Percentiles rank a stretch among this genome's conserved stretches.
phyloP scores from a whole-genome alignment of 1,140 invertebrate genomes.

The Leptestheria dahalacensis region DNA sequence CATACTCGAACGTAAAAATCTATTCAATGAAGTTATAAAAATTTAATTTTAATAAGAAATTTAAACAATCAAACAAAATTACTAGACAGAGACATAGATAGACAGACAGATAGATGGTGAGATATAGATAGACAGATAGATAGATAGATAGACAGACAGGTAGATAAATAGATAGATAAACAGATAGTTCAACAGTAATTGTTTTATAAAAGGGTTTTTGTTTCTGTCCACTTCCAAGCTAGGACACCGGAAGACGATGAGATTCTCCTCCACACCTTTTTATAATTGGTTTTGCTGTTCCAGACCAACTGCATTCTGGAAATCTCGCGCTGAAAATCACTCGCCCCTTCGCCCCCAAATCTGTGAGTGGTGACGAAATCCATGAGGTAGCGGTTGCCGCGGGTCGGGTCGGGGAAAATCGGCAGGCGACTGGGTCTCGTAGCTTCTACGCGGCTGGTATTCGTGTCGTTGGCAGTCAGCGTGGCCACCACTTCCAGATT shows the following conservation, averaged over 20 bases:
- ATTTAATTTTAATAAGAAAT: neutral
- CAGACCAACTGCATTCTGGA: slow-evolving; percentile 19
- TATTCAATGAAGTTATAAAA: slow-evolving; percentile 23
- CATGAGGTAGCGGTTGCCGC: slow-evolving; percentile 20
- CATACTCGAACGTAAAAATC: slow-evolving; percentile 71
- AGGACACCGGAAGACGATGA: no score
- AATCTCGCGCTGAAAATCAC: neutral
- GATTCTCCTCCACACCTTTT: slow-evolving; percentile 10
- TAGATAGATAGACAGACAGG: no score
- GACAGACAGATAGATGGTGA: no score
- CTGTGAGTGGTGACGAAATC: slow-evolving; percentile 19
- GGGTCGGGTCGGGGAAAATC: slow-evolving; percentile 18
- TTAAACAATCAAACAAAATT: neutral
- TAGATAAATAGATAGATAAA: no score
- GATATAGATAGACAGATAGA: no score
- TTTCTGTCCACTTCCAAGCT: no score
- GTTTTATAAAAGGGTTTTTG: no score
- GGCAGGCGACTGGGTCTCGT: slow-evolving; percentile 11
- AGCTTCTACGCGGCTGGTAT: slow-evolving; percentile 16
- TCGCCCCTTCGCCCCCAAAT: neutral
- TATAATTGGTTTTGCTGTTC: slow-evolving; percentile 17
- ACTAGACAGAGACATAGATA: no score
- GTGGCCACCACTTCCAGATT: slow-evolving; percentile 22
- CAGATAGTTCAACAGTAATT: neutral
- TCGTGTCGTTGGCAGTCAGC: slow-evolving; percentile 11